Evolutionary conservation across 2,888 invertebrate genomes (phyloP), one percentile per base, ranked within the genome.

Genomic region (Lordiphosa andalusiaca): DNA sequence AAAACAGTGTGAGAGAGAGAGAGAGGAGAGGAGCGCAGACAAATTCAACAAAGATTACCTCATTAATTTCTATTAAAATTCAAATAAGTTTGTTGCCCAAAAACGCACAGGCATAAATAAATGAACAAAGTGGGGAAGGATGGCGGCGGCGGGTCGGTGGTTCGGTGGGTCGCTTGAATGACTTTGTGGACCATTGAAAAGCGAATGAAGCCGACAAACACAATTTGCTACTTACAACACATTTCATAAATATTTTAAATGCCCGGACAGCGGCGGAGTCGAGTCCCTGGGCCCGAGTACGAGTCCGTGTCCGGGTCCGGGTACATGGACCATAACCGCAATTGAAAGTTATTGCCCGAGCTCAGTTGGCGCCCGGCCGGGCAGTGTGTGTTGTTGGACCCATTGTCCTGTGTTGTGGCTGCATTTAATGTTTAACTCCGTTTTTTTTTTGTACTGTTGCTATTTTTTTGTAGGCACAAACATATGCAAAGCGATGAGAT

Each of bases 1-100:
- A 53, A 49, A 19, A 23, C 41, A 33, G n/a, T 6, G 16, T 6
- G 16, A 9, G 19, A 35, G 36, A 33, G n/a, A 3, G 16, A 3
- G 16, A 9, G 19, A 35, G 36, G 23, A 33, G 7, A 49, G 42
- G 48, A 67, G 58, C 40, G 53, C 59, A 55, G 38, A n/a, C 37
- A 35, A 38, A 57, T 71, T 63, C 47, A 75, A 70, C 68, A 73
- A 73, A 74, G 73, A 74, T 74, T 74, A 74, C 77, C 77, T 76
- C 77, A 74, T 74, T 74, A 74, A 74, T 74, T 74, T 74, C 77
- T 77, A 74, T 74, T 74, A 74, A 74, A 74, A 74, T 74, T 74
- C 77, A 73, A 73, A 73, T 74, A 76, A 73, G 73, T 74, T 74
- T 65, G 65, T 65, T 55, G 67, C 71, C 48, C 12, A 19, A 44